phyloP scores from a whole-genome alignment of 2,888 invertebrate genomes.

The Cephonodes hylas region DNA sequence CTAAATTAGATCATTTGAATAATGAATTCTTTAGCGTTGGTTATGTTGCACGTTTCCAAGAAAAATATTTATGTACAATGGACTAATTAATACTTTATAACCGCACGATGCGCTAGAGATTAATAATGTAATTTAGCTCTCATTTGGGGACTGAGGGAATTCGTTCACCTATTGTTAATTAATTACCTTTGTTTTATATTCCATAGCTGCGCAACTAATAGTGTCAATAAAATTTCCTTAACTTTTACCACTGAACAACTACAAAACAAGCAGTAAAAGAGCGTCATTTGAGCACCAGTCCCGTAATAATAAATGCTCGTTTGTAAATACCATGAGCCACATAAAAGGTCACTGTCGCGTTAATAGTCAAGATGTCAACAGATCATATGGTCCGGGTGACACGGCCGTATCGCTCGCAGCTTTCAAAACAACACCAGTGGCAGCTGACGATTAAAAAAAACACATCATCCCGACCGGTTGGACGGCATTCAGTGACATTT shows the following conservation, averaged over 20 bases:
- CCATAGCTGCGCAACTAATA: too few species aligned
- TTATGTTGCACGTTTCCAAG: background rate
- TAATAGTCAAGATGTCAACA: slow-evolving; percentile 31
- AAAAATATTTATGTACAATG: background rate
- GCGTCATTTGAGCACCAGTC: background rate
- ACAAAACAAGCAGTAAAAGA: background rate
- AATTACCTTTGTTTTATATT: too few species aligned
- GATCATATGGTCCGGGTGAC: slow-evolving; percentile 24
- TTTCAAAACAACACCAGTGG: slow-evolving; percentile 56
- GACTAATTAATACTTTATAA: background rate
- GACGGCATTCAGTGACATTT: slow-evolving; percentile 70
- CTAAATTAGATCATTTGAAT: background rate
- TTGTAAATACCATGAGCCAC: slow-evolving; percentile 20
- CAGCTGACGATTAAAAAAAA: slow-evolving; percentile 48
- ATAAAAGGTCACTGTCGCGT: slow-evolving; percentile 30
- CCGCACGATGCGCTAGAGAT: background rate
- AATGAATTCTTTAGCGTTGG: background rate
- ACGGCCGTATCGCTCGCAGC: slow-evolving; percentile 47
- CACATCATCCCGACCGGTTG: slow-evolving; percentile 59
- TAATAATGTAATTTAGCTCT: background rate
- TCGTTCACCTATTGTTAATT: background rate
- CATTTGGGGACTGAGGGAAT: background rate
- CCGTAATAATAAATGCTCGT: slow-evolving; percentile 18
- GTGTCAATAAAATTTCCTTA: too few species aligned
- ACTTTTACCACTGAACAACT: too few species aligned